A percentile compares a stretch with the other conserved stretches of the same genome.
phyloP scores from a whole-genome alignment of 2,888 invertebrate genomes.

The Odontocerum albicorne region DNA sequence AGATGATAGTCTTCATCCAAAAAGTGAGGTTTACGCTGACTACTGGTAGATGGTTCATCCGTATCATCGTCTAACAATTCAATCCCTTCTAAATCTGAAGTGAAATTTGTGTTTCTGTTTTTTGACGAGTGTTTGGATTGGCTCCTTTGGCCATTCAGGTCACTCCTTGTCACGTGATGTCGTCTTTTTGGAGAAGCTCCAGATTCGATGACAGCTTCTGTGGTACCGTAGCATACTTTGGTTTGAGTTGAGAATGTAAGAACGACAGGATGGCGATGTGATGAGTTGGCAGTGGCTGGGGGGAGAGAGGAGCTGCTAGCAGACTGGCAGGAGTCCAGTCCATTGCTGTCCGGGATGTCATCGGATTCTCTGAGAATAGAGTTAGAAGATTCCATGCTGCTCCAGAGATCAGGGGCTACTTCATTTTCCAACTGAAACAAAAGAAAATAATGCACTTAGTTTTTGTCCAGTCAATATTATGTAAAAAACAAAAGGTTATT shows the following conservation, averaged over 20 bases:
- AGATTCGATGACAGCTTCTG: constrained; percentile 23
- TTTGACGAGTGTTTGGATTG: constrained; percentile 4
- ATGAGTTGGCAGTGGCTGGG: not conserved
- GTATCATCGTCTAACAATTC: constrained; percentile 45
- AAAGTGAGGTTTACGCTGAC: constrained; percentile 56
- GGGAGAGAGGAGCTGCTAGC: not conserved
- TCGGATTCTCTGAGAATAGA: constrained; percentile 55
- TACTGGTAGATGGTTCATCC: constrained; percentile 41
- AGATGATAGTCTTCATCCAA: constrained; percentile 64
- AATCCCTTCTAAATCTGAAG: constrained; percentile 40
- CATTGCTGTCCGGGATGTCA: constrained; percentile 12
- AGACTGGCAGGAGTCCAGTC: too few species aligned
- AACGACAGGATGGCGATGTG: not conserved
- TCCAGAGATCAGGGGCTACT: constrained; percentile 59
- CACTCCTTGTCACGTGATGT: not conserved
- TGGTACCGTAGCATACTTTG: constrained; percentile 15
- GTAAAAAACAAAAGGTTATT: too few species aligned
- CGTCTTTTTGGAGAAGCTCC: constrained; percentile 17
- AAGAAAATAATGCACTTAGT: too few species aligned
- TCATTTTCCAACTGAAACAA: constrained; percentile 62
- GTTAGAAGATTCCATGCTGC: constrained; percentile 59
- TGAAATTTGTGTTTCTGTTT: constrained; percentile 15
- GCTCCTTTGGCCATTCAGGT: constrained; percentile 4
- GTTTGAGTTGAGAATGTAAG: constrained; percentile 38
- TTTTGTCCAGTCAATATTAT: too few species aligned